phyloP scores from a whole-genome alignment of 2,888 invertebrate genomes.

The Tenthredo notha region DNA sequence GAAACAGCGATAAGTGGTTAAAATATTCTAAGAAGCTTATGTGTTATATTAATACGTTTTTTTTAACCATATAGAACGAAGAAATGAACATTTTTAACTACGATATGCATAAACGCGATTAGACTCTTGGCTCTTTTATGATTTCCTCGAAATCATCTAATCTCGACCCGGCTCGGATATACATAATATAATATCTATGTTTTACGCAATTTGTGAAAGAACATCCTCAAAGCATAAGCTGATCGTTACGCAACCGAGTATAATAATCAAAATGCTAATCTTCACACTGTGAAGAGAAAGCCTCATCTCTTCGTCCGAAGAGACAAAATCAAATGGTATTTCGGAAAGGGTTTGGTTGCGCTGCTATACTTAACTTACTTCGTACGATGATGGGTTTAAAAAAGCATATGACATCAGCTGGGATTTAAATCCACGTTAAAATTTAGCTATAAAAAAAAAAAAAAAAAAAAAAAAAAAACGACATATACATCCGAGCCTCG shows the following conservation, averaged over 20 bases:
- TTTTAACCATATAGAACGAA: background rate
- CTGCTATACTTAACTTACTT: background rate
- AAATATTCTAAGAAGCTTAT: conserved; percentile 30
- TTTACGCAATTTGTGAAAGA: conserved; percentile 22
- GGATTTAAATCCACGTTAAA: conserved; percentile 10
- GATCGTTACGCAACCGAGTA: background rate
- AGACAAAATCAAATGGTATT: background rate
- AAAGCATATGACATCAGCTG: background rate
- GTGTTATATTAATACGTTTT: background rate
- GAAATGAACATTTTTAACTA: background rate
- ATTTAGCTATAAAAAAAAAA: background rate
- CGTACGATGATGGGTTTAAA: background rate
- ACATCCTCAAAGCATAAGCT: background rate
- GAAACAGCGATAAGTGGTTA: background rate
- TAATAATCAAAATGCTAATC: conserved; percentile 34
- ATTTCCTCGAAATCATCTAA: background rate
- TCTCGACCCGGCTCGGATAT: background rate
- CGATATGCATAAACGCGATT: background rate
- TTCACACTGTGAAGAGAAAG: background rate
- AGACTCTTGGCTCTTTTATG: conserved; percentile 4
- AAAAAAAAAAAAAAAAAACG: background rate
- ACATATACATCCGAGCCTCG: background rate
- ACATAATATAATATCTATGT: background rate
- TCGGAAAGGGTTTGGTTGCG: conserved; percentile 5
- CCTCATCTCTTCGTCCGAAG: background rate